Percentiles rank a stretch among this genome's conserved stretches.
phyloP scores from a whole-genome alignment of 92 coral and sea anemone species.

The Parazoanthus atlanticus region DNA sequence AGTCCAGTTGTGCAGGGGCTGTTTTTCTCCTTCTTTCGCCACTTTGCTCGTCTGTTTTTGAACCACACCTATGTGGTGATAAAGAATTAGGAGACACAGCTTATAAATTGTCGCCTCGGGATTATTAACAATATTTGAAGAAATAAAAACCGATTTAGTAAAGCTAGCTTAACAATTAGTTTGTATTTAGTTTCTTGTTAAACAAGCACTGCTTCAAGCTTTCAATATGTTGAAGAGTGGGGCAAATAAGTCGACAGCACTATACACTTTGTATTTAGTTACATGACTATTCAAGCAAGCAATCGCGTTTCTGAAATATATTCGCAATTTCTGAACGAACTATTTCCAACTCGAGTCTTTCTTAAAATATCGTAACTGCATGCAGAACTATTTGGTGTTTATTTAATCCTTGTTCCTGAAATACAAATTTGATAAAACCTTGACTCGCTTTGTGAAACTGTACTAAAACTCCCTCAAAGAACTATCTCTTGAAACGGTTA shows the following conservation, averaged over 20 bases:
- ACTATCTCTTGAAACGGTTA: neutral
- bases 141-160: conserved; percentile 39
- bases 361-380: neutral
- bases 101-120: conserved; percentile 41
- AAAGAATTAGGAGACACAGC: conserved; percentile 39
- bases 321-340: neutral
- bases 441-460: neutral
- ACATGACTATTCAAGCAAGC: conserved; percentile 5
- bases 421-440: neutral
- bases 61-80: conserved; percentile 87
- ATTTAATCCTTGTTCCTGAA: neutral
- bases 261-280: neutral
- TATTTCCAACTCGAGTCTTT: neutral
- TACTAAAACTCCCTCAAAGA: neutral
- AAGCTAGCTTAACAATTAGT: conserved; percentile 42
- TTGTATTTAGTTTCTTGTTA: conserved; percentile 25
- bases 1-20: conserved; percentile 77
- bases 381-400: neutral
- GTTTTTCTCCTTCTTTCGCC: conserved; percentile 97
- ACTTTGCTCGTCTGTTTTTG: conserved; percentile 96
- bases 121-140: conserved; percentile 32
- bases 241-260: neutral
- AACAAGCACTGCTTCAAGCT: conserved; percentile 11
- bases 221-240: neutral
- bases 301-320: neutral